A percentile compares a stretch with the other conserved stretches of the same genome.
These are phyloP conservation scores for Brachyrhaphis roseni DNA, from an alignment of 2,797 vertebrate species.

Conservation along the genomic window DNA sequence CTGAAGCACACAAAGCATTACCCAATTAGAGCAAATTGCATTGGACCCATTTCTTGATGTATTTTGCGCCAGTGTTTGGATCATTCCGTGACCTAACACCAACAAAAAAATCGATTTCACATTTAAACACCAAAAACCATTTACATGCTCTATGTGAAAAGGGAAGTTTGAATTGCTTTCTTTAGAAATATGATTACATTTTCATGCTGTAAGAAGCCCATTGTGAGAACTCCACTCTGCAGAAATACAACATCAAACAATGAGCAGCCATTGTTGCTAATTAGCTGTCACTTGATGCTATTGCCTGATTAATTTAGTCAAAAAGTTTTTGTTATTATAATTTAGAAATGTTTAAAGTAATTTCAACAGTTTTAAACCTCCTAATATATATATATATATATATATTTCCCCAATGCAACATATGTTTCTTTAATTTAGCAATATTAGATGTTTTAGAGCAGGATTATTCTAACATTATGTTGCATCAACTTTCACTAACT, in stretches of 20 bases:
- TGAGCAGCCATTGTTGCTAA: conserved; percentile 48
- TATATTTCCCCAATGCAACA: neutral
- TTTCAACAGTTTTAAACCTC: neutral
- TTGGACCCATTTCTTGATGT: conserved; percentile 20
- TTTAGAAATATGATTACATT: conserved; percentile 27
- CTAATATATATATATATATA: neutral
- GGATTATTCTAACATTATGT: neutral
- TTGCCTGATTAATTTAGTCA: conserved; percentile 70
- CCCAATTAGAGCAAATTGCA: conserved; percentile 46
- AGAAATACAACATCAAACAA: conserved; percentile 47
- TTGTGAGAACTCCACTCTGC: conserved; percentile 37
- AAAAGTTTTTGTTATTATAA: conserved; percentile 7
- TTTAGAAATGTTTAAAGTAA: neutral
- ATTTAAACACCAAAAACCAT: conserved; percentile 20
- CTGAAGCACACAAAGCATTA: conserved; percentile 25
- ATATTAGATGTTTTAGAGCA: neutral
- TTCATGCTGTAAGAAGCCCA: conserved; percentile 16
- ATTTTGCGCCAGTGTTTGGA: conserved; percentile 18
- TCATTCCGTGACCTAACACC: conserved; percentile 31
- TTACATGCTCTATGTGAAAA: conserved; percentile 8
- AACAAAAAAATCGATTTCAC: conserved; percentile 49
- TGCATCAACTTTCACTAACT: neutral
- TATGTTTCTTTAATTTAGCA: neutral
- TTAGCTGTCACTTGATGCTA: conserved; percentile 60
- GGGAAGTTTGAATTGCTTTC: conserved; percentile 36